Evolutionary conservation across 2,888 invertebrate species (phyloP), one percentile per base, ranked within the genome.

Genomic region (Chromoteleia sp.): DNA sequence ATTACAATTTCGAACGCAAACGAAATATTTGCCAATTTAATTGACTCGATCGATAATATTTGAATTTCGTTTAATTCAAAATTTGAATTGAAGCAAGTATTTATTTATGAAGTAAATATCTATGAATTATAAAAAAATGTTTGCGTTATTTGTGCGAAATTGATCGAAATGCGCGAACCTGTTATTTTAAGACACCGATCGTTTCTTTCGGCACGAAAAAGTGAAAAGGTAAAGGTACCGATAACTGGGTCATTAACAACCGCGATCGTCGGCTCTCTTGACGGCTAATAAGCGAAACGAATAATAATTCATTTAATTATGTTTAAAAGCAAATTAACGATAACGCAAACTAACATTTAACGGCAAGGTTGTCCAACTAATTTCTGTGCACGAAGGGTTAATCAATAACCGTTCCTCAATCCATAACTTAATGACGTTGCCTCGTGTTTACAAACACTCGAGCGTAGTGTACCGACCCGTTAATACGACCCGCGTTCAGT

Each of bases 341-440:
- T 63, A 73, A 73, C 39, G 54, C 39, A 19, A 14, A 74, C 10
- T 74, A 63, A 63, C 74, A 45, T 74, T 63, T 63, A 54, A 33
- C 30, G 59, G 39, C 41, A 39, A 70, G 39, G 59, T 19, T 74
- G 63, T 74, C n/a, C 73, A 54, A 63, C 63, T 52, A 63, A 74
- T 56, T 74, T 74, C 74, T 63, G 45, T 36, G 25, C 54, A 29
- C 25, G 54, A 74, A 63, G 63, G 74, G 63, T 74, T 74, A 63
- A 54, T 74, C 74, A 56, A 74, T 74, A 63, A 63, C 54, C 19
- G 36, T 74, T 74, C 50, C 63, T 63, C 63, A 56, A 74, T 74
- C 56, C 74, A 63, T 74, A 74, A 74, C 56, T 56, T 63, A 54
- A 63, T 63, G 74, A 54, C 63, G 56, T 63, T 61, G 61, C 21